phyloP scores from a whole-genome alignment of 1,140 invertebrate genomes.

The Calliphora vicina region DNA sequence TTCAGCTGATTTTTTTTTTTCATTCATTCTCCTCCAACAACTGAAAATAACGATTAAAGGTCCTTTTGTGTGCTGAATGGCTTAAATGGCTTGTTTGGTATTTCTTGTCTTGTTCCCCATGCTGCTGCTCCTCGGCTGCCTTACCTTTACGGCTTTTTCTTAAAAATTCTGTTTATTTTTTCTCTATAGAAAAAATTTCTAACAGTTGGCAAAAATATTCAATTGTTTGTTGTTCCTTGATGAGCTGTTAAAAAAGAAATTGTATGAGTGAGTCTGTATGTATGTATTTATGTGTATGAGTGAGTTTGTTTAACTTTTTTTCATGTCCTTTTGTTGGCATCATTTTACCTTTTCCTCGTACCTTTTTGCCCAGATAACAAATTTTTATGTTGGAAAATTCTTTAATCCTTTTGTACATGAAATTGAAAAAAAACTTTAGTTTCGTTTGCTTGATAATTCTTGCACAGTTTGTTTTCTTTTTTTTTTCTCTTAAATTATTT shows the following conservation, averaged over 20 bases:
- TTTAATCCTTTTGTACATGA: not conserved
- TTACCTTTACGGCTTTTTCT: not conserved
- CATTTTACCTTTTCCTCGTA: not conserved
- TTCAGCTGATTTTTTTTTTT: not conserved
- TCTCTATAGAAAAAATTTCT: not conserved
- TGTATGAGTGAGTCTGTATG: no score
- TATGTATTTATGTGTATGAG: no score
- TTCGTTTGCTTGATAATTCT: not conserved
- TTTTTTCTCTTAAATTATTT: not conserved
- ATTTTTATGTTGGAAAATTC: not conserved
- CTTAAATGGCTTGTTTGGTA: conserved; percentile 1
- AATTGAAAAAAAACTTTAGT: not conserved
- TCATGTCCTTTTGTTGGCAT: not conserved
- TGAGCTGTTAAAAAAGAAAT: not conserved
- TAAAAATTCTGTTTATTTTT: not conserved
- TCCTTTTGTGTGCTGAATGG: not conserved
- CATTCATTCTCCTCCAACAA: not conserved
- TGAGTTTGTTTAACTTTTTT: no score
- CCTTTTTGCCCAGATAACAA: not conserved
- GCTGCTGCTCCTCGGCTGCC: not conserved
- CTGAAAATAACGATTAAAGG: conserved; percentile 1
- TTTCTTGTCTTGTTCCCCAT: not conserved
- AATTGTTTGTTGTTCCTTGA: conserved; percentile 1
- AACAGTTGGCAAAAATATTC: conserved; percentile 1
- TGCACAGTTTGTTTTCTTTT: not conserved